Percentiles rank a stretch among this genome's conserved stretches.
phyloP scores from a whole-genome alignment of 2,888 invertebrate genomes.

The Dasypolia templi region DNA sequence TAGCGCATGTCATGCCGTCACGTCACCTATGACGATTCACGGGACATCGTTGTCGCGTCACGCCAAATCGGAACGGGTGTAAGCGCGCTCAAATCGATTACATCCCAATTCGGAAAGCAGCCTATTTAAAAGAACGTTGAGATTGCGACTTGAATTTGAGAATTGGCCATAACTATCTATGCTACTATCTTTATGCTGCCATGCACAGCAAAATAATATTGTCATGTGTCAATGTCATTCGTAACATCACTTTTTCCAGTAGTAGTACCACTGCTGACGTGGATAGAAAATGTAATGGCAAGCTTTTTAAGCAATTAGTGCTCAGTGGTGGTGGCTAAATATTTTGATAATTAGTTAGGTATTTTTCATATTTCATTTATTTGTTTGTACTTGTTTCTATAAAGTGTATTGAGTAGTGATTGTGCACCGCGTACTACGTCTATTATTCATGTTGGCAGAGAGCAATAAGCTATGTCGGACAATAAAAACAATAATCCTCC shows the following conservation, averaged over 20 bases:
- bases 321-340: slow-evolving; percentile 84
- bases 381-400: slow-evolving; percentile 50
- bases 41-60: too few species aligned
- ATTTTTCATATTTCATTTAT: slow-evolving; percentile 46
- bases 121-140: too few species aligned
- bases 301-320: slow-evolving; percentile 71
- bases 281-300: slow-evolving; percentile 68
- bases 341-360: slow-evolving; percentile 70
- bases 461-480: slow-evolving; percentile 84
- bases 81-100: too few species aligned
- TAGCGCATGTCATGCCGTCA: too few species aligned
- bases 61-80: too few species aligned
- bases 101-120: too few species aligned
- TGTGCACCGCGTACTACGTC: slow-evolving; percentile 56
- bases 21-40: too few species aligned
- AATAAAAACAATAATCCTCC: slow-evolving; percentile 83
- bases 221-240: slow-evolving; percentile 29
- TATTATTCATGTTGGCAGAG: slow-evolving; percentile 83
- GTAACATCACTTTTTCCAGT: slow-evolving; percentile 19
- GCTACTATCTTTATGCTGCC: slow-evolving; percentile 10
- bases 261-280: slow-evolving; percentile 70
- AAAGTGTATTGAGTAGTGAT: slow-evolving; percentile 54
- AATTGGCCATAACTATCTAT: too few species aligned
- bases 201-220: slow-evolving; percentile 7
- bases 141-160: too few species aligned